These are phyloP conservation scores for Babylonia areolata DNA, from an alignment of 1,140 invertebrate genomes.

Conservation along the genomic window DNA sequence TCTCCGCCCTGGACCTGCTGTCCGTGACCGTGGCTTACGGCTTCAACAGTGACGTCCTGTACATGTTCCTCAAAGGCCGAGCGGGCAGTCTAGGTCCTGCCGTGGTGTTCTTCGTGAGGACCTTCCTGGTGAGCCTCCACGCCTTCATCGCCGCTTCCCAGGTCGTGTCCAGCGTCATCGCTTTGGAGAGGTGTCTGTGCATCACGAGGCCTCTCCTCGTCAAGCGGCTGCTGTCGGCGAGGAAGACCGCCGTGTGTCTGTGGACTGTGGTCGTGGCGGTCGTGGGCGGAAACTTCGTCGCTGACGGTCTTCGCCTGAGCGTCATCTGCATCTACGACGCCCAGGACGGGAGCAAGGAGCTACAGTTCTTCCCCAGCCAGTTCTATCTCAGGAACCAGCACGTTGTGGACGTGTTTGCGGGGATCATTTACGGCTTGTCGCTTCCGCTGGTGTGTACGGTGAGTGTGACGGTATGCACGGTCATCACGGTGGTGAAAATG, in stretches of 20 bases:
- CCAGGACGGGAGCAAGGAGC: neutral
- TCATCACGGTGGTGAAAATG: neutral
- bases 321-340: neutral
- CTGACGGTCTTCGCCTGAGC: neutral
- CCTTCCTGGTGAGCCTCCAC: neutral
- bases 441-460: too few species aligned
- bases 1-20: neutral
- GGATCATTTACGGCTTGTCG: too few species aligned
- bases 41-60: neutral
- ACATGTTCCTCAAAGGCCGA: neutral
- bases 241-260: neutral
- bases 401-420: too few species aligned
- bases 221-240: neutral
- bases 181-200: neutral
- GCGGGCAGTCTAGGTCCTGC: neutral
- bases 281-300: neutral
- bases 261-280: neutral
- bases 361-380: neutral
- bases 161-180: neutral
- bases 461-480: too few species aligned
- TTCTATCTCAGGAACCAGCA: neutral
- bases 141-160: neutral
- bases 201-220: neutral
- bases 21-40: neutral
- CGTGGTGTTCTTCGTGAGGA: neutral